These are phyloP conservation scores for Diogma glabrata DNA, from an alignment of 2,888 invertebrate species.

Conservation along the genomic window DNA sequence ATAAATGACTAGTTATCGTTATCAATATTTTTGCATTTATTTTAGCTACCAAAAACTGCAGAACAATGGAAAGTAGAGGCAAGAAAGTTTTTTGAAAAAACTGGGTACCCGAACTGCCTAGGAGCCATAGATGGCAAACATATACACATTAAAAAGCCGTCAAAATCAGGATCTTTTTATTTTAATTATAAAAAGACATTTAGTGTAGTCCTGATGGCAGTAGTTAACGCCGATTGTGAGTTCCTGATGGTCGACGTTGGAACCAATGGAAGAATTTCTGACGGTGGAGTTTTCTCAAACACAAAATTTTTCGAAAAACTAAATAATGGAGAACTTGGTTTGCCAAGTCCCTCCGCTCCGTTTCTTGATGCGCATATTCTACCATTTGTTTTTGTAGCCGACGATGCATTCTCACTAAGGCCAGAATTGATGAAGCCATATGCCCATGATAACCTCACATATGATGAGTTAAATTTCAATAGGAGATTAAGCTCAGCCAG, in stretches of 20 bases:
- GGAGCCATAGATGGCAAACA: neutral
- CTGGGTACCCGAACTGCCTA: neutral
- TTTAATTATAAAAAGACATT: constrained; percentile 1
- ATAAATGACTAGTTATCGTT: neutral
- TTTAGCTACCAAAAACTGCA: neutral
- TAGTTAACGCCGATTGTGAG: neutral
- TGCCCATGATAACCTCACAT: constrained; percentile 1
- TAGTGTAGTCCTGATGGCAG: neutral
- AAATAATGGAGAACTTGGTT: neutral
- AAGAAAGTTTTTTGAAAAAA: neutral
- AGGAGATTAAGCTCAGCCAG: constrained; percentile 3
- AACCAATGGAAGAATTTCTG: neutral
- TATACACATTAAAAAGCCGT: neutral
- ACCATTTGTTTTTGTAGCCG: constrained; percentile 1
- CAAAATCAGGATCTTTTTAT: neutral
- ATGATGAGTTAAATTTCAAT: neutral
- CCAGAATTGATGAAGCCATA: neutral
- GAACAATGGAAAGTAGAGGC: constrained; percentile 4
- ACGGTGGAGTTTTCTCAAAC: neutral
- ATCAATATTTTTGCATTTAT: neutral
- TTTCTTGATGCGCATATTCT: neutral
- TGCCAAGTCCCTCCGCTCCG: neutral
- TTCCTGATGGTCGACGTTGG: neutral
- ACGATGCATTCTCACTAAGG: constrained; percentile 1
- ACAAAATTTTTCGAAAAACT: neutral